Conservation (phyloP, 2,797 vertebrate species). For the Percopsis omiscomaycus region DNA sequence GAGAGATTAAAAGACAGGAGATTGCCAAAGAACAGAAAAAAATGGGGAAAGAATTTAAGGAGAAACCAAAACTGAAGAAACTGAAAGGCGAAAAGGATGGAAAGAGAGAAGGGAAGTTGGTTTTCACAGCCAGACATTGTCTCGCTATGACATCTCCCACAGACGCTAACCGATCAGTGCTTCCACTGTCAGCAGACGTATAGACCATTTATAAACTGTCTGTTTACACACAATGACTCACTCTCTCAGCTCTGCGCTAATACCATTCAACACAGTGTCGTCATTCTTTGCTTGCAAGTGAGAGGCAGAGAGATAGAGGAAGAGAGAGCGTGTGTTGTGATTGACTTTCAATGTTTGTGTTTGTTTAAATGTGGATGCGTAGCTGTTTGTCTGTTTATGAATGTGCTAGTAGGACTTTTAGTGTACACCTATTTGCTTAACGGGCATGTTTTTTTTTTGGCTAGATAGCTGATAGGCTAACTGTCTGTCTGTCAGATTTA, state of each 20-base stretch:
- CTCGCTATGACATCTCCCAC: conserved; percentile 44
- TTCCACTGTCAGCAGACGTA: conserved; percentile 50
- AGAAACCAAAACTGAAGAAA: conserved; percentile 1
- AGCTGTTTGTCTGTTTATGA: conserved; percentile 15
- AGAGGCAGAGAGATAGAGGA: conserved; percentile 10
- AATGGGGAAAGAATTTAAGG: conserved; percentile 7
- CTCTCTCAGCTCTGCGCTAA: conserved; percentile 24
- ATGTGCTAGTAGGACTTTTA: conserved; percentile 18
- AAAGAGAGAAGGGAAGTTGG: conserved; percentile 22
- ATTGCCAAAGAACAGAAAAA: background rate
- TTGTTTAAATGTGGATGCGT: conserved; percentile 29
- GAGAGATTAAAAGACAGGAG: conserved; percentile 5
- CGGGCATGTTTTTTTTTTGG: background rate
- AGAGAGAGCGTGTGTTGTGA: conserved; percentile 30
- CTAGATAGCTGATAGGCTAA: background rate
- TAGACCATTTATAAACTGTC: conserved; percentile 46
- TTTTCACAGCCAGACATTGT: conserved; percentile 52
- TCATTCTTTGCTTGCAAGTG: conserved; percentile 34
- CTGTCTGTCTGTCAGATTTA: background rate
- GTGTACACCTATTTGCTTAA: background rate
- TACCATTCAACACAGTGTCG: conserved; percentile 35
- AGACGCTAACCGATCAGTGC: conserved; percentile 56
- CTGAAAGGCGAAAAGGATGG: background rate
- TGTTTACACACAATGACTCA: conserved; percentile 57
- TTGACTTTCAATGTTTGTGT: conserved; percentile 53